These are phyloP conservation scores for Solen grandis DNA, from an alignment of 1,140 invertebrate species.

Conservation along the genomic window DNA sequence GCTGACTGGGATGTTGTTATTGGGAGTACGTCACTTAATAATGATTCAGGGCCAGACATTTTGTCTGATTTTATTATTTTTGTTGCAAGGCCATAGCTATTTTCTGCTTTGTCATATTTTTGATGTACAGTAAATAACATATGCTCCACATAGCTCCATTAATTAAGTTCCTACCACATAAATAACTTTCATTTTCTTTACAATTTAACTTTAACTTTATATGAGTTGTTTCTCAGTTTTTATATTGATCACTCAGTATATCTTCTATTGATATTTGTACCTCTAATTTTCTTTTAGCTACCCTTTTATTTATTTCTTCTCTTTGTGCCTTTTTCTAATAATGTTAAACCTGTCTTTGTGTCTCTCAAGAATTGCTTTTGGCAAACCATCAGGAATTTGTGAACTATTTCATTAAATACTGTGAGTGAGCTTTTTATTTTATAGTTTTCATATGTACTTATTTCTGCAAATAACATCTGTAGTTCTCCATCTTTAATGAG, in stretches of 20 bases:
- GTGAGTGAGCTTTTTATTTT: background rate
- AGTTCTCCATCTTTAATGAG: background rate
- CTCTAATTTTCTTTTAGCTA: conserved; percentile 22
- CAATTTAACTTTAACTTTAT: conserved; percentile 24
- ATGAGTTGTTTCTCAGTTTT: background rate
- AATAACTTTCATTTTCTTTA: conserved; percentile 6
- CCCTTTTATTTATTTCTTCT: conserved; percentile 9
- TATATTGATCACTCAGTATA: background rate
- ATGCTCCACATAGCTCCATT: background rate
- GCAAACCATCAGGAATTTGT: conserved; percentile 12
- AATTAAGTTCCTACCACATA: conserved; percentile 8
- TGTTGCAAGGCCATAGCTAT: background rate
- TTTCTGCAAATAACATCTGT: background rate
- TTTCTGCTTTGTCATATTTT: background rate
- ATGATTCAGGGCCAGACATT: conserved; percentile 1
- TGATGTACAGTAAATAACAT: background rate
- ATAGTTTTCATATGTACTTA: background rate
- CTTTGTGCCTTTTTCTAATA: conserved; percentile 18
- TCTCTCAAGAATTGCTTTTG: conserved; percentile 8
- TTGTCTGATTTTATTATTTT: conserved; percentile 4
- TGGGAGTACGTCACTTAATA: background rate
- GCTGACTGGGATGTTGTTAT: background rate
- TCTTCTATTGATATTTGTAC: conserved; percentile 4
- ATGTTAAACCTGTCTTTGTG: conserved; percentile 4
- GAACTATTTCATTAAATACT: conserved; percentile 7